Evolutionary conservation across 2,113 vertebrate species (phyloP).

Genomic region (Triplophysa rosa): DNA sequence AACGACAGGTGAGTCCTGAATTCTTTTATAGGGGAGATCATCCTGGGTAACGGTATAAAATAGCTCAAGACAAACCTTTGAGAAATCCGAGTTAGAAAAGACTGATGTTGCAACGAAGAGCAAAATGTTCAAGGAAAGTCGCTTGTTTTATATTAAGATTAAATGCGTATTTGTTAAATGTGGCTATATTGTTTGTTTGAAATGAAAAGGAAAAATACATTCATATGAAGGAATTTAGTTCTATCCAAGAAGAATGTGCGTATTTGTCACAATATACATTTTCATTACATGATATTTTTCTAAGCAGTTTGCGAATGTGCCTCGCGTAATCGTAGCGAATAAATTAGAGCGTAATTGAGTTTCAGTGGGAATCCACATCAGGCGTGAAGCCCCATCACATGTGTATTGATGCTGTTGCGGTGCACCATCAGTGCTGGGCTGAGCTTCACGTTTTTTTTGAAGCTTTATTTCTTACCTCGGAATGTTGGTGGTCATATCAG

Average conservation of each 20-base stretch:
- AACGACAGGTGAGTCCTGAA: slow-evolving; percentile 68
- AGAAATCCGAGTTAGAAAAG: neutral
- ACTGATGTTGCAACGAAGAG: too few species aligned
- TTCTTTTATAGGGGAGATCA: neutral
- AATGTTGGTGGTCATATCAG: neutral
- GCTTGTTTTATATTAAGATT: too few species aligned
- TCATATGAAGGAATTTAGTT: neutral
- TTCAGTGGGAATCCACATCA: neutral
- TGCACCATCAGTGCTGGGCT: neutral
- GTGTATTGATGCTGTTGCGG: neutral
- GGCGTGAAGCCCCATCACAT: neutral
- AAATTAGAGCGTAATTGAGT: neutral
- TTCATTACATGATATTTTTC: neutral
- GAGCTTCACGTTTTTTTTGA: neutral
- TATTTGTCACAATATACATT: neutral
- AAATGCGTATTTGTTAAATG: too few species aligned
- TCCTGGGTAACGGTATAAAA: neutral
- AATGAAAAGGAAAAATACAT: too few species aligned
- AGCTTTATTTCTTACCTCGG: neutral
- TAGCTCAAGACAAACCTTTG: neutral
- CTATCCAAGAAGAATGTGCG: neutral
- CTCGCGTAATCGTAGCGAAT: neutral
- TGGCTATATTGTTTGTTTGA: too few species aligned
- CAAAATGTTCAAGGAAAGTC: too few species aligned
- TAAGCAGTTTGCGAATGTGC: neutral